Evolutionary conservation across 2,113 vertebrate genomes (phyloP).

Genomic region (Recurvirostra avosetta): DNA sequence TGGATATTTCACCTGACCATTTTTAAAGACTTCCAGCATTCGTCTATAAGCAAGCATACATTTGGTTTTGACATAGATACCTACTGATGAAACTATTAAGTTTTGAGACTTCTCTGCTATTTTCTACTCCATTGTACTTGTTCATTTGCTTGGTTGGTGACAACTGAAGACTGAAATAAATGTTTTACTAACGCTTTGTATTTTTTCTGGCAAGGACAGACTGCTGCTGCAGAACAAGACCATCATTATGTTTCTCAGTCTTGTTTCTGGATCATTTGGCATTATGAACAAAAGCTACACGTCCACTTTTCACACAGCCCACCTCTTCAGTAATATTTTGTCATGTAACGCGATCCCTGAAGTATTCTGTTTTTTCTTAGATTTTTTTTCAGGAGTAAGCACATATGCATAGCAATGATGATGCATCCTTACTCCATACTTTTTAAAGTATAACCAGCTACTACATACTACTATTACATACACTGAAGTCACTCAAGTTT

Average conservation of each 20-base stretch:
- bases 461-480: not conserved
- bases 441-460: not conserved
- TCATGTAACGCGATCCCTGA: not conserved
- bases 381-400: not conserved
- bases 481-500: not conserved
- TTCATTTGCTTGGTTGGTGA: not conserved
- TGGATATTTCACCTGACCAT: not conserved
- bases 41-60: not conserved
- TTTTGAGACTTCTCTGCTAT: not conserved
- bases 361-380: not conserved
- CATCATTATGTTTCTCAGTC: not conserved
- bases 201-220: not conserved
- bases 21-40: not conserved
- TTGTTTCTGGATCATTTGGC: not conserved
- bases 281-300: not conserved
- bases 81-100: not conserved
- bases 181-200: not conserved
- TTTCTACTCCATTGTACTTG: not conserved
- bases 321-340: not conserved
- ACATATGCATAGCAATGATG: not conserved
- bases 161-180: slow-evolving; percentile 6
- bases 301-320: not conserved
- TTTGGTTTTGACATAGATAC: not conserved
- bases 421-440: not conserved
- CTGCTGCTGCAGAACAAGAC: not conserved